Evolutionary conservation across 2,888 invertebrate genomes (phyloP), one percentile per base, ranked within the genome.

Genomic region (Perithous albicinctus): DNA sequence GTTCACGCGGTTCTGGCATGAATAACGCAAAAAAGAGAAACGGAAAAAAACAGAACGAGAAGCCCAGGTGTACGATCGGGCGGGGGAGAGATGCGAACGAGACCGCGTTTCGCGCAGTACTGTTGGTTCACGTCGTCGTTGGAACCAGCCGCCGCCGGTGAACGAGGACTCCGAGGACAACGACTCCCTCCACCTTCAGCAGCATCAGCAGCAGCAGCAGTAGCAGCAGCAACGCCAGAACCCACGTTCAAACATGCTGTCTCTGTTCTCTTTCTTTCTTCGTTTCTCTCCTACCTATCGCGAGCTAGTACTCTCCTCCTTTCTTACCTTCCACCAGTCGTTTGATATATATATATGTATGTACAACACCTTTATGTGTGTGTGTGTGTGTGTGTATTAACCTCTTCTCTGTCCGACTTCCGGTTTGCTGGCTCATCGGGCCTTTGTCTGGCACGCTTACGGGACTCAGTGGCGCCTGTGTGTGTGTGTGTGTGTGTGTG

Each of bases 121-220:
- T 89, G 89, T 35, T 59, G 79, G 72, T 72, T n/a, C n/a, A n/a
- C n/a, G n/a, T 67, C 54, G 74, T 73, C 77, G 84, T 80, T 81
- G 80, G 78, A 82, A 83, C 86, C 82, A 85, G 85, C 86, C 85
- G 85, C 83, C 84, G 86, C 87, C 86, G 84, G 86, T 87, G 88
- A 84, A 86, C 87, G 86, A 87, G 86, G 86, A 87, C 88, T 86
- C 88, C 89, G 89, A 90, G 89, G 89, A 89, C 89, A 90, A 89
- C 89, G 89, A 89, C 89, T 89, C 88, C 89, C 87, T 88, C 88
- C 85, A 67, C 66, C 76, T 46, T 63, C 76, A 15, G 18, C 78
- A 67, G 73, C 81, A 61, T 61, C 76, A 77, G 76, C 59, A 67
- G 38, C 66, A 59, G 59, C 72, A 73, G 51, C 72, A 76, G 70